Conservation (phyloP, 2,113 vertebrate species). For the Rynchops niger region DNA sequence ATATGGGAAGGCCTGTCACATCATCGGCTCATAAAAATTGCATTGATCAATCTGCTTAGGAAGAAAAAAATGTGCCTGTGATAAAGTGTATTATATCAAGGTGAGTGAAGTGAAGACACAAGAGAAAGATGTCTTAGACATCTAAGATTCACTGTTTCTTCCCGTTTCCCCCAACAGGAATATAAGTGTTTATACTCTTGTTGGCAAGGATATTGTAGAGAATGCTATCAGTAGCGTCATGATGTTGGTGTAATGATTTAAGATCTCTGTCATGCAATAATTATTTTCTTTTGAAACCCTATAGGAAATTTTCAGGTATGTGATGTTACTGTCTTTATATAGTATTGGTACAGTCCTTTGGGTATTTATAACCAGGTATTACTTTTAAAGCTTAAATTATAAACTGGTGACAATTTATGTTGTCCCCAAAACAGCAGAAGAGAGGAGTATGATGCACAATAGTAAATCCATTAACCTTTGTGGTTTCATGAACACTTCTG, state of each 20-base stretch:
- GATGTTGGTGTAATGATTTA: not conserved
- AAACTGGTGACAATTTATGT: not conserved
- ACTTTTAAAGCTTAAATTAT: not conserved
- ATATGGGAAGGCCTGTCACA: not conserved
- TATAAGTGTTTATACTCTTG: not conserved
- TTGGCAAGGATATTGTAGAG: not conserved
- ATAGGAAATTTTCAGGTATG: not conserved
- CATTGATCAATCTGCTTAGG: not conserved
- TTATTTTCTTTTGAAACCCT: conserved; percentile 1
- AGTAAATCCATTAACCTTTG: not conserved
- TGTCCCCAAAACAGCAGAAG: not conserved
- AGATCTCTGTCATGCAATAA: not conserved
- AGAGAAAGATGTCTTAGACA: not conserved
- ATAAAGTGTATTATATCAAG: not conserved
- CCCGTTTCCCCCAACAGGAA: not conserved
- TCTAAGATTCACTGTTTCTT: not conserved
- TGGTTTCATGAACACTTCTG: not conserved
- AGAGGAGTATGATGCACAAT: not conserved
- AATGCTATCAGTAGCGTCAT: not conserved
- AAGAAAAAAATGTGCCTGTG: not conserved
- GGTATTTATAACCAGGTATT: not conserved
- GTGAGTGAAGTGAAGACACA: not conserved
- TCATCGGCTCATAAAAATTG: not conserved
- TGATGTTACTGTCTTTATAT: not conserved
- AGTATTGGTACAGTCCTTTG: not conserved